Evolutionary conservation across 2,888 invertebrate species (phyloP).

Genomic region (Diaphora mendica): DNA sequence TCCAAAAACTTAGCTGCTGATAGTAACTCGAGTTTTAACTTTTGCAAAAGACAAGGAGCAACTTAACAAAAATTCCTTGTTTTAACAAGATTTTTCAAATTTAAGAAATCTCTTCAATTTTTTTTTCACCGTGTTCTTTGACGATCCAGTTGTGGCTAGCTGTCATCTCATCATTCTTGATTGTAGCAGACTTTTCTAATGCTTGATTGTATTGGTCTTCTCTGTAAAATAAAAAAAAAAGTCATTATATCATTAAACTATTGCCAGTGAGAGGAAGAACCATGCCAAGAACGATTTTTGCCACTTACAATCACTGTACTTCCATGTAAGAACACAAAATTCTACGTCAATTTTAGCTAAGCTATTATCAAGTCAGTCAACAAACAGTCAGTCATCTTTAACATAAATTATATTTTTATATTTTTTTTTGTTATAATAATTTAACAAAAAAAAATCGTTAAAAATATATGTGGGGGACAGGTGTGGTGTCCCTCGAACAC

Average conservation of each 20-base stretch:
- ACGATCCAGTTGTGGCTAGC: slow-evolving; percentile 68
- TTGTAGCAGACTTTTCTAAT: slow-evolving; percentile 66
- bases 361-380: no score
- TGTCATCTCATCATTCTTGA: slow-evolving; percentile 71
- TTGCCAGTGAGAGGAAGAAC: no score
- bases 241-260: neutral
- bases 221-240: slow-evolving; percentile 58
- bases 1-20: neutral
- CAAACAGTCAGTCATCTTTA: no score
- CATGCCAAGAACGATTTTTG: neutral
- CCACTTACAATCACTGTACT: neutral
- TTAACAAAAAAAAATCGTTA: no score
- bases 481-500: no score
- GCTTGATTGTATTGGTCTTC: slow-evolving; percentile 69
- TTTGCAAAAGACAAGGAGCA: neutral
- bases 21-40: neutral
- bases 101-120: slow-evolving; percentile 55
- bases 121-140: slow-evolving; percentile 58
- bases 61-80: neutral
- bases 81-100: neutral
- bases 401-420: no score
- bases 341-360: no score
- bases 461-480: no score
- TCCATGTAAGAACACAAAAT: no score
- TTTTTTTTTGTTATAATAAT: no score